phyloP scores from a whole-genome alignment of 2,888 invertebrate genomes.

The Melinopterus prodromus region DNA sequence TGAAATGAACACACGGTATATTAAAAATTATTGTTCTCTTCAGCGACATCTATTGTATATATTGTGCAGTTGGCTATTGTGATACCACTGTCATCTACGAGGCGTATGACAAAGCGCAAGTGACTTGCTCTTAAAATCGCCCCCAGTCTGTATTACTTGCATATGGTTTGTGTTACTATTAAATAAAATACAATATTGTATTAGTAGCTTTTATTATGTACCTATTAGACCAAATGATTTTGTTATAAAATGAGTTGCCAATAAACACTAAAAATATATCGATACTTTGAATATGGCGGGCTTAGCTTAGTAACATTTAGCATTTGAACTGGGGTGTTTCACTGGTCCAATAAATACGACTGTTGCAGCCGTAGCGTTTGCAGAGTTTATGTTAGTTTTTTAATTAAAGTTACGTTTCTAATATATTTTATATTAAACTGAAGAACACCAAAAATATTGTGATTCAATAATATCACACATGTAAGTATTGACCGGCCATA shows the following conservation, averaged over 20 bases:
- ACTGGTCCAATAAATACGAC: conserved; percentile 33
- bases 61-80: no score
- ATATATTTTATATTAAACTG: conserved; percentile 28
- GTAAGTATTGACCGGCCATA: conserved; percentile 39
- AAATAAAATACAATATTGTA: no score
- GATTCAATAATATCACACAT: conserved; percentile 44
- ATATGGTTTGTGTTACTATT: no score
- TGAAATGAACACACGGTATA: no score
- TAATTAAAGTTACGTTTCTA: conserved; percentile 22
- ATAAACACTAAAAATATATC: no score
- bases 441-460: conserved; percentile 31
- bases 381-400: conserved; percentile 31
- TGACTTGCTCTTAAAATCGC: no score
- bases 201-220: no score
- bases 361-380: conserved; percentile 29
- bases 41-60: no score
- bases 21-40: no score
- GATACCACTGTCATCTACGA: no score
- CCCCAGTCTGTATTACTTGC: no score
- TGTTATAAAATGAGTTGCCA: not conserved
- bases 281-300: not conserved
- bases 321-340: not conserved
- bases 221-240: not conserved
- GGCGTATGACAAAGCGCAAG: no score
- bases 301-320: not conserved